phyloP scores from a whole-genome alignment of 2,888 invertebrate genomes.

The Linyphia triangularis region DNA sequence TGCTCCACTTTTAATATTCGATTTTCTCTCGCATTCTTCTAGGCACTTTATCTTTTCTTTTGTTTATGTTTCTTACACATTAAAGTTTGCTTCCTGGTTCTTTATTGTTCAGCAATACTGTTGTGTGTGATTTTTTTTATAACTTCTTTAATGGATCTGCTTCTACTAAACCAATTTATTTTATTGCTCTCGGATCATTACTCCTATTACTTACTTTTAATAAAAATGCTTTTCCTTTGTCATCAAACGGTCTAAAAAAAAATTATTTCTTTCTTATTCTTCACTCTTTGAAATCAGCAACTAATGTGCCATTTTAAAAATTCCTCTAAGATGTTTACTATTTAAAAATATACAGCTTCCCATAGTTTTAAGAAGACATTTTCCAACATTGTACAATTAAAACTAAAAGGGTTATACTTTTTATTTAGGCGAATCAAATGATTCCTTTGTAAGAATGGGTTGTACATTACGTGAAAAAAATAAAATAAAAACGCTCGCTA shows the following conservation, averaged over 20 bases:
- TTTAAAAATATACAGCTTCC: too few species aligned
- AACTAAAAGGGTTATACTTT: too few species aligned
- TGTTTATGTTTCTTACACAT: background rate
- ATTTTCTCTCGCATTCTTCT: background rate
- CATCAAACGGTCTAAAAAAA: background rate
- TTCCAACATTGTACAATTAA: too few species aligned
- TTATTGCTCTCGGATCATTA: background rate
- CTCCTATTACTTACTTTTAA: background rate
- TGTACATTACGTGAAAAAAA: too few species aligned
- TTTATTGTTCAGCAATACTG: background rate
- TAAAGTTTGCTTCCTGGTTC: background rate
- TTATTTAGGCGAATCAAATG: too few species aligned
- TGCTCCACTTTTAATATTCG: conserved; percentile 3
- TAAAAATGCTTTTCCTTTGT: background rate
- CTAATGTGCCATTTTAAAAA: too few species aligned
- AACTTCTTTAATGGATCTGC: background rate
- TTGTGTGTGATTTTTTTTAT: background rate
- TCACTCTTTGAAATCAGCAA: too few species aligned
- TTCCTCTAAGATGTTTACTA: too few species aligned
- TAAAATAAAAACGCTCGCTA: too few species aligned
- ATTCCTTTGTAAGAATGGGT: too few species aligned
- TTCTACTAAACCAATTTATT: background rate
- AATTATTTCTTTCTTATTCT: too few species aligned
- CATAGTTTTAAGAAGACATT: too few species aligned
- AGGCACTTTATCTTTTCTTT: background rate